Evolutionary conservation across 2,888 invertebrate genomes (phyloP).

Genomic region (Hipparchia semele): DNA sequence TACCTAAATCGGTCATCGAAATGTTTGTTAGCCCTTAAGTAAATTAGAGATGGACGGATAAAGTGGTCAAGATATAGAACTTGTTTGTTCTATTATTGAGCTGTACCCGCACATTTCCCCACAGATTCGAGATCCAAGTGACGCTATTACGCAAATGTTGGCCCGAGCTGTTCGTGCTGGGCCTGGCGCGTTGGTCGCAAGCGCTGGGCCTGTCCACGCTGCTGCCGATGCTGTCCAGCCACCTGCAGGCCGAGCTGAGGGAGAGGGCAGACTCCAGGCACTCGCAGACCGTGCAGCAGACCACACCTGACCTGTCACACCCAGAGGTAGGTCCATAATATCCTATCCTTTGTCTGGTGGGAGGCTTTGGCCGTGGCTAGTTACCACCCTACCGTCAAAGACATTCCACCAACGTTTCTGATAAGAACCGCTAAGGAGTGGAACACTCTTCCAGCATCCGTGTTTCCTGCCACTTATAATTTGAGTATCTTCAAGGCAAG

Average conservation of each 20-base stretch:
- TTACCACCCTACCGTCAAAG: too few relatives aligned
- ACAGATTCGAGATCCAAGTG: constrained; percentile 91
- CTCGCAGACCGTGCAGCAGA: constrained; percentile 29
- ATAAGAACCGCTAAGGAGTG: too few relatives aligned
- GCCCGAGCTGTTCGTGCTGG: constrained; percentile 96
- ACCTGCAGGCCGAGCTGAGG: constrained; percentile 87
- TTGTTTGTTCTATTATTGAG: too few relatives aligned
- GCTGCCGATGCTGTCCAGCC: constrained; percentile 91
- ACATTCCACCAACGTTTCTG: too few relatives aligned
- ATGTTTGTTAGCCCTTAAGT: too few relatives aligned
- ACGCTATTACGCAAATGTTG: constrained; percentile 93
- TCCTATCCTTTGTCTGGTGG: neutral
- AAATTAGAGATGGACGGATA: too few relatives aligned
- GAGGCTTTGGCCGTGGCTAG: neutral
- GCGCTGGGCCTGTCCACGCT: constrained; percentile 91
- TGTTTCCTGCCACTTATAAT: too few relatives aligned
- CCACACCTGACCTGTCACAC: constrained; percentile 17
- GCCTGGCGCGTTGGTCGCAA: constrained; percentile 92
- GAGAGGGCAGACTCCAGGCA: constrained; percentile 55
- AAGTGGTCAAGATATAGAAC: too few relatives aligned
- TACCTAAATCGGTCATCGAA: too few relatives aligned
- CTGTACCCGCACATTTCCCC: neutral
- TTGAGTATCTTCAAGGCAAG: too few relatives aligned
- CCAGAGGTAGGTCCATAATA: constrained; percentile 32
- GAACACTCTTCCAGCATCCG: too few relatives aligned